Evolutionary conservation across 2,888 invertebrate genomes (phyloP), one percentile per base, ranked within the genome.

Genomic region (Subacronicta megacephala): DNA sequence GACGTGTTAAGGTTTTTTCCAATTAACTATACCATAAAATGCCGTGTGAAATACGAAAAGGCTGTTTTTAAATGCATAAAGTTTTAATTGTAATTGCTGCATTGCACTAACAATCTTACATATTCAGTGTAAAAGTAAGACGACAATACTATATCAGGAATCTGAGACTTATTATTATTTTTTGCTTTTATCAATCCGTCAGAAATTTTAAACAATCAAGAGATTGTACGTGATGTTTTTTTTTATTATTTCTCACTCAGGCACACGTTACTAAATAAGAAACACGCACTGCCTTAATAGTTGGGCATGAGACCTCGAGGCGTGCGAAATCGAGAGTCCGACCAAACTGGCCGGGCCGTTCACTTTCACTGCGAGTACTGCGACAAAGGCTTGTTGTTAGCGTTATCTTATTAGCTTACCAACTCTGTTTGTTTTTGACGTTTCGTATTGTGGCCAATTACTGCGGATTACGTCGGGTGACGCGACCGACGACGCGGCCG

Each of bases 361-460:
- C 87, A 85, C 88, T 88, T 89, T 89, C 88, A 87, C 88, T 85
- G 72, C 75, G 41, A 82, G 89, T 88, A 87, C 88, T 85, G 72
- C 75, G 41, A 82, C 82, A 83, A 80, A 82, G 75, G 74, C 75
- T 52, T 68, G 78, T 60, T 59, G 78, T 83, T 82, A 78, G 77
- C 75, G 72, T 80, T 86, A 82, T 84, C 82, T 84, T 83, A 82
- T 81, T 84, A 83, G 78, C 76, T 78, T 77, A 75, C 68, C 37
- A 61, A 49, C 60, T 61, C 56, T 76, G 75, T 81, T 82, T 78
- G 80, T 77, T 77, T 80, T 72, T 71, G 72, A 77, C 66, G 70
- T 78, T 75, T 70, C 72, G 70, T 78, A 81, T 75, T 71, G 74
- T 56, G 66, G 49, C 59, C 53, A 76, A 70, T 75, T 68, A 49